These are phyloP conservation scores for Pseudomyrmex dendroicus DNA, from an alignment of 1,140 invertebrate species.

Conservation along the genomic window DNA sequence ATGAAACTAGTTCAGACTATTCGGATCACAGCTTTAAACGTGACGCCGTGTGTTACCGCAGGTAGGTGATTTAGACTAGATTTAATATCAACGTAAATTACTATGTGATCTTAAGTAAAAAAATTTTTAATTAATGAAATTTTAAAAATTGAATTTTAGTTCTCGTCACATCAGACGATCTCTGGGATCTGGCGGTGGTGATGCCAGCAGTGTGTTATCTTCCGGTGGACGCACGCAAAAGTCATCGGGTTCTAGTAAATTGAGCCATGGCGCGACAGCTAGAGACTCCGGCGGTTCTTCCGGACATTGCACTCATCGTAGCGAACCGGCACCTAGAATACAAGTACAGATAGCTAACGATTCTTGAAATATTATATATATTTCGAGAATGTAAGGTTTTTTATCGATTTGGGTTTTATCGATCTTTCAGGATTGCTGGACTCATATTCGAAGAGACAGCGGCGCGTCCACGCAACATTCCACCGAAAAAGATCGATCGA, in stretches of 20 bases:
- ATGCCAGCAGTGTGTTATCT: constrained; percentile 83
- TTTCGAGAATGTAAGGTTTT: neutral
- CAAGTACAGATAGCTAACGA: constrained; percentile 72
- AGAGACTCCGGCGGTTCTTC: constrained; percentile 91
- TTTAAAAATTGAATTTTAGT: constrained; percentile 64
- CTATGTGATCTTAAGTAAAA: neutral
- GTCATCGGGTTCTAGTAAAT: constrained; percentile 84
- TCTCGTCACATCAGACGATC: constrained; percentile 83
- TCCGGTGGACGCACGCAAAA: constrained; percentile 84
- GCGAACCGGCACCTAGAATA: constrained; percentile 87
- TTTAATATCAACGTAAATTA: neutral
- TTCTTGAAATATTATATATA: neutral
- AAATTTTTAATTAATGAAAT: neutral
- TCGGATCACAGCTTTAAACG: constrained; percentile 84
- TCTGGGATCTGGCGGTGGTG: constrained; percentile 82
- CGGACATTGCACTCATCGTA: constrained; percentile 91
- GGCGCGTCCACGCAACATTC: constrained; percentile 89
- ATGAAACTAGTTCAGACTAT: constrained; percentile 84
- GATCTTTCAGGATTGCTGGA: constrained; percentile 82
- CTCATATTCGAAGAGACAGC: constrained; percentile 86
- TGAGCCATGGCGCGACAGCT: constrained; percentile 83
- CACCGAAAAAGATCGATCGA: constrained; percentile 82
- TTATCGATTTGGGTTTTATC: neutral
- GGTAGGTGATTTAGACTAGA: constrained; percentile 65
- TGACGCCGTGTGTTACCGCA: constrained; percentile 81